These are phyloP conservation scores for Trichosurus vulpecula DNA, from an alignment of 2,797 vertebrate genomes.

Conservation along the genomic window DNA sequence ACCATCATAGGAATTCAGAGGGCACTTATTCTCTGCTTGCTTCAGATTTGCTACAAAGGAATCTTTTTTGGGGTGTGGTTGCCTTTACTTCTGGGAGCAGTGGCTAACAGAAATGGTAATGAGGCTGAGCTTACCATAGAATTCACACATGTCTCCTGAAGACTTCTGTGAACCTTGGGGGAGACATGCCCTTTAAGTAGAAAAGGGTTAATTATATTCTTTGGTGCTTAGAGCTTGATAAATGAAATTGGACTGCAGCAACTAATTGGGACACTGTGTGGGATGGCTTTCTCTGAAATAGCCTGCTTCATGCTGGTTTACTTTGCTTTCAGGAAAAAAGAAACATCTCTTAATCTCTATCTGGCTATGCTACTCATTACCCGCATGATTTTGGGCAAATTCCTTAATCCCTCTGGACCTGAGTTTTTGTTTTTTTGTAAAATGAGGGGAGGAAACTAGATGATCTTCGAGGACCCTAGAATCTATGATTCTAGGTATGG, in stretches of 20 bases:
- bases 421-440: background rate
- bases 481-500: background rate
- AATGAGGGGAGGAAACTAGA: background rate
- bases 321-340: background rate
- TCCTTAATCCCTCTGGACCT: background rate
- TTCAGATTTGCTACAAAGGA: background rate
- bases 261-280: background rate
- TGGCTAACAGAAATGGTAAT: background rate
- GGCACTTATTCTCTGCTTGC: background rate
- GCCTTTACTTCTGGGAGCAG: background rate
- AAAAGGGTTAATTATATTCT: background rate
- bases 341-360: background rate
- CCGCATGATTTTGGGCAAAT: background rate
- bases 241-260: background rate
- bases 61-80: background rate
- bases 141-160: background rate
- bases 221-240: background rate
- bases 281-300: background rate
- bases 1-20: background rate
- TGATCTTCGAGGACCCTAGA: background rate
- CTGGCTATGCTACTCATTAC: background rate
- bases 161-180: background rate
- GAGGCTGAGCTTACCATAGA: background rate
- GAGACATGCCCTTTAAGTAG: background rate
- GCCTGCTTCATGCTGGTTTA: background rate